A percentile compares a stretch with the other conserved stretches of the same genome.
These are phyloP conservation scores for Megaceryle maxima DNA, from an alignment of 2,113 vertebrate species.

Conservation along the genomic window DNA sequence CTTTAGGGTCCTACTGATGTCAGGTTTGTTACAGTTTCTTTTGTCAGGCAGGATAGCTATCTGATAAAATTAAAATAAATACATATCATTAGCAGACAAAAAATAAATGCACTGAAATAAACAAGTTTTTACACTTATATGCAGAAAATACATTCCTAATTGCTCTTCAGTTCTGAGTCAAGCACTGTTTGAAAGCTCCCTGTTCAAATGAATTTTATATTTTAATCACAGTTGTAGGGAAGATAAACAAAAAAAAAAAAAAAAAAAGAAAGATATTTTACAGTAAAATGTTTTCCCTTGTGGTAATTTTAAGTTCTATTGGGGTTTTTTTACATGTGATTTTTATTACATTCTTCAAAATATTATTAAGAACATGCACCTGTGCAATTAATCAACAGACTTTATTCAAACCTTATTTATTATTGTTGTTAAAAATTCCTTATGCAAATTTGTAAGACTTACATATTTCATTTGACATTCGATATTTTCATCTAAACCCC, in stretches of 20 bases:
- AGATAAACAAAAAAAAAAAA: background rate
- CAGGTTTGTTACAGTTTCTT: background rate
- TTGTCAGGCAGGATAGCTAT: background rate
- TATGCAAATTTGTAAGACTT: background rate
- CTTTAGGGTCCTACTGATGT: background rate
- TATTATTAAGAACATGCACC: background rate
- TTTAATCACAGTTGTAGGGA: background rate
- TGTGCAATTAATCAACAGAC: background rate
- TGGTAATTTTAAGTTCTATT: background rate
- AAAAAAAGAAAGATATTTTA: background rate
- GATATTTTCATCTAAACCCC: background rate
- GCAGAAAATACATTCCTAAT: background rate
- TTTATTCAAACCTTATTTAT: background rate
- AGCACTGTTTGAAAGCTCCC: background rate
- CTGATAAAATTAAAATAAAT: background rate
- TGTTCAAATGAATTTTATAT: background rate
- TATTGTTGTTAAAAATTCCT: background rate
- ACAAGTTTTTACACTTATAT: background rate
- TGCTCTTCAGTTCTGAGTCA: background rate
- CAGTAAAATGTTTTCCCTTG: background rate
- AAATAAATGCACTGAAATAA: background rate
- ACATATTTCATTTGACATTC: background rate
- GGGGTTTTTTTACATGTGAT: background rate
- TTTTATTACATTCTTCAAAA: background rate
- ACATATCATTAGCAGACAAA: background rate